Base-by-base conservation (phyloP, 2,113 vertebrate genomes). In the Delphinapterus leucas region DNA sequence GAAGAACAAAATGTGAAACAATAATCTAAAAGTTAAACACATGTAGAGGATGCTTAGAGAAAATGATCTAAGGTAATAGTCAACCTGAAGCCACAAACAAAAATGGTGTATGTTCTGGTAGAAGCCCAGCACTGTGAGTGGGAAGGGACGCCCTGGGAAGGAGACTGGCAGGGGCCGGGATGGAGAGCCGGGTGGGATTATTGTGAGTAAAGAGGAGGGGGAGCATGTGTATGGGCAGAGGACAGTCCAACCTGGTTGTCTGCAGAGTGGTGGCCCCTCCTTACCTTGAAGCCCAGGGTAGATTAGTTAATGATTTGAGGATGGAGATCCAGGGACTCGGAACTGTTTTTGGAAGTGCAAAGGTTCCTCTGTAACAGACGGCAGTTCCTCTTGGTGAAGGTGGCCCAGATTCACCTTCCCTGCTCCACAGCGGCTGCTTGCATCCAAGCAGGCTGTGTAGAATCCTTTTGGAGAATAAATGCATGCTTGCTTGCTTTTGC, bases 201-300 rank as follows among this genome's bases (percentile, higher is more conserved):
- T 15, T 49, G 1, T 53, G 47, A 77, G 44, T 20, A 10, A 25
- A 8, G 21, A 67, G 31, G 68, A 53, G 20, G 8, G 20, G 20
- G 61, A 44, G 58, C 67, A 3, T 5, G 0, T 5, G 2, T 9
- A 4, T 6, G 20, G 58, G n/a, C 55, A 38, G 28, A 53, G 31
- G n/a, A 20, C 1, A 0, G 2, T 18, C 44, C 23, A 21, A 28
- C 61, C 71, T 38, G 33, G 15, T 21, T 36, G 11, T 28, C 47
- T 55, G 38, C 61, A 36, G 4, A 21, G 25, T 0, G 11, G 5
- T 2, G 1, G 23, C 17, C 44, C 3, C 49, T 53, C 13, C 23
- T 8, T 20, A 0, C 28, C 82, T 76, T 58, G 36, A 11, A 65
- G 18, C 38, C 33, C 61, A 73, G 11, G 15, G 12, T 44, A 9